phyloP scores from a whole-genome alignment of 2,113 vertebrate species.

The Pseudolaguvia tuberculata region DNA sequence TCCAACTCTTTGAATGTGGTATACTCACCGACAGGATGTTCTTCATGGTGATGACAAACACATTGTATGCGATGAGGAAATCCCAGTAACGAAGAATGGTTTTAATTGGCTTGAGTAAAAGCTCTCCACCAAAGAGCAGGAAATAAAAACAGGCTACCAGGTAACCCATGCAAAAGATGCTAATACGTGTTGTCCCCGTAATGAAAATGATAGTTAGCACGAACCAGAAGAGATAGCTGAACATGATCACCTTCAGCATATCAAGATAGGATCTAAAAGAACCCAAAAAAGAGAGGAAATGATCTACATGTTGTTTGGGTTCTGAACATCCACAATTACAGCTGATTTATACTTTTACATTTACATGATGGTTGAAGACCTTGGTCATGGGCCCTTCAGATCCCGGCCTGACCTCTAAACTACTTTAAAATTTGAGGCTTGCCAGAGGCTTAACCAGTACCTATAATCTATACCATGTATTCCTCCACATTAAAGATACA shows the following conservation, averaged over 20 bases:
- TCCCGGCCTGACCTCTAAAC: too few species aligned
- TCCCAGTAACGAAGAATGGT: slow-evolving; percentile 96
- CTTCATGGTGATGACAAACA: slow-evolving; percentile 99
- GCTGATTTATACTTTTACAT: too few species aligned
- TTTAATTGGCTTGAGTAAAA: slow-evolving; percentile 91
- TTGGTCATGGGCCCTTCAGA: too few species aligned
- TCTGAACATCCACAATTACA: too few species aligned
- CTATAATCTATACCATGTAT: too few species aligned
- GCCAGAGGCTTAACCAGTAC: too few species aligned
- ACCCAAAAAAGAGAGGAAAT: not conserved
- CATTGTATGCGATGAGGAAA: slow-evolving; percentile 96
- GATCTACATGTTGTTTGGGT: not conserved
- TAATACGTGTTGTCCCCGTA: slow-evolving; percentile 95
- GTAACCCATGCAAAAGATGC: slow-evolving; percentile 98
- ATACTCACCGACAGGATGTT: slow-evolving; percentile 88
- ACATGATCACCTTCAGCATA: slow-evolving; percentile 95
- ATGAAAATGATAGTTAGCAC: slow-evolving; percentile 98
- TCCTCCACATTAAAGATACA: too few species aligned
- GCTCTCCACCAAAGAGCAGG: slow-evolving; percentile 90
- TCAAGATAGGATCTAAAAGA: slow-evolving; percentile 90
- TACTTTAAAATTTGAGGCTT: too few species aligned
- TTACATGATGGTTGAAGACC: too few species aligned
- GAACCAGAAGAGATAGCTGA: slow-evolving; percentile 99
- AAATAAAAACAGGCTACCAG: slow-evolving; percentile 98
- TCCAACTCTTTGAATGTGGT: not conserved